phyloP scores from a whole-genome alignment of 2,888 invertebrate genomes.

The Aplocera efformata region DNA sequence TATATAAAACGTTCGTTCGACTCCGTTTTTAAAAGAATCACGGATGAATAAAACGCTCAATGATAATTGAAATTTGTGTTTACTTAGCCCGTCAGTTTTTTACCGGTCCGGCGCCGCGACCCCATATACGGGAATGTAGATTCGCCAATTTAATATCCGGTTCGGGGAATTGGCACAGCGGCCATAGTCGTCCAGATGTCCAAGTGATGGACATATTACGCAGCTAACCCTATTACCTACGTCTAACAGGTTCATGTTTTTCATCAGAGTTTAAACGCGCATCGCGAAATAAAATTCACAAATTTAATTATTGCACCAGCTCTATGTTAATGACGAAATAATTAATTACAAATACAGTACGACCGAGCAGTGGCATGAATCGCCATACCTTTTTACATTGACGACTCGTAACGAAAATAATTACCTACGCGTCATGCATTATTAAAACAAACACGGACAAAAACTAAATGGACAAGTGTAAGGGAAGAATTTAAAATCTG shows the following conservation, averaged over 20 bases:
- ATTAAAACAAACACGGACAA: conserved; percentile 64
- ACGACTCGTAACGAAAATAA: conserved; percentile 64
- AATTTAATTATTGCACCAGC: conserved; percentile 24
- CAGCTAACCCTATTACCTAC: conserved; percentile 35
- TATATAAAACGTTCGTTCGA: conserved; percentile 53
- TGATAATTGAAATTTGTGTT: conserved; percentile 78
- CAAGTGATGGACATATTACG: conserved; percentile 43
- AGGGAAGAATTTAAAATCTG: conserved; percentile 78
- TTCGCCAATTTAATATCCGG: conserved; percentile 65
- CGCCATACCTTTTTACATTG: conserved; percentile 46
- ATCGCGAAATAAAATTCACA: conserved; percentile 35
- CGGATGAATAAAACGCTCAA: conserved; percentile 70
- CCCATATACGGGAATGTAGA: conserved; percentile 68
- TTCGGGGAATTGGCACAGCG: conserved; percentile 58
- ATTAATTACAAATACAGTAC: conserved; percentile 37
- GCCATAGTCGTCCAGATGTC: conserved; percentile 39
- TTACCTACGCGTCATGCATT: conserved; percentile 72
- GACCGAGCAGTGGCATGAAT: conserved; percentile 48
- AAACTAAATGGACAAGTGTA: conserved; percentile 69
- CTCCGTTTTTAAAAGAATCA: conserved; percentile 61
- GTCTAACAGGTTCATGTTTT: conserved; percentile 43
- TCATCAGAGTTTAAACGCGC: conserved; percentile 30
- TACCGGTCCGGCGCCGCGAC: conserved; percentile 56
- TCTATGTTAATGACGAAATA: conserved; percentile 28
- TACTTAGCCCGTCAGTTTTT: conserved; percentile 65